These are phyloP conservation scores for Macropodus opercularis DNA, from an alignment of 2,797 vertebrate genomes.

Conservation along the genomic window DNA sequence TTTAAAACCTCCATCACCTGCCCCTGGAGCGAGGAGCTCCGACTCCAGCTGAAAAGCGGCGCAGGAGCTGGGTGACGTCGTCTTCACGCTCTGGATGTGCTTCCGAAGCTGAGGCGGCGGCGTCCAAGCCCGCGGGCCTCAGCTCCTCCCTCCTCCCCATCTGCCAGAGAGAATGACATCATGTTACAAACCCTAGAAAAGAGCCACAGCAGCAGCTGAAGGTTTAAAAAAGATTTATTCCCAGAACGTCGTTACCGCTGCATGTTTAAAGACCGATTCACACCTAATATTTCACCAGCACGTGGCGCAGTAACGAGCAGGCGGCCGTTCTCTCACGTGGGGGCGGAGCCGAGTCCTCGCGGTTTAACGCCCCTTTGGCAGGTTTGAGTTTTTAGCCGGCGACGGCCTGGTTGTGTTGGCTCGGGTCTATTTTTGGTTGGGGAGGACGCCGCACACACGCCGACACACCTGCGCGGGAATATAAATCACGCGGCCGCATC, in stretches of 20 bases:
- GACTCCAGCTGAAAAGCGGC: too few species aligned
- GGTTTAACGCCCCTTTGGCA: too few species aligned
- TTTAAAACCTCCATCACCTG: slow-evolving; percentile 16
- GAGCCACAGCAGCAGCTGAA: not conserved
- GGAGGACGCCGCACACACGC: slow-evolving; percentile 18
- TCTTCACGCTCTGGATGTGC: slow-evolving; percentile 17
- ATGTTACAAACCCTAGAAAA: slow-evolving; percentile 1
- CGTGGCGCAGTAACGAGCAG: too few species aligned
- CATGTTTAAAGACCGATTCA: too few species aligned
- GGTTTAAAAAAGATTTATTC: too few species aligned
- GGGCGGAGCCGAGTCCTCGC: too few species aligned
- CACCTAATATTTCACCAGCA: too few species aligned
- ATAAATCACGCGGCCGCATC: slow-evolving; percentile 48
- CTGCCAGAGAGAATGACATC: slow-evolving; percentile 34
- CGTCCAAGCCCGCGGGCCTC: not conserved
- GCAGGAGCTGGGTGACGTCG: slow-evolving; percentile 6
- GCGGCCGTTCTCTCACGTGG: too few species aligned
- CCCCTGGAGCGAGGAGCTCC: slow-evolving; percentile 23
- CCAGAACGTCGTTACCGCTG: too few species aligned
- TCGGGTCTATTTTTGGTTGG: too few species aligned
- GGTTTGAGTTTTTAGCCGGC: too few species aligned
- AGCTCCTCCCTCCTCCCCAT: slow-evolving; percentile 21
- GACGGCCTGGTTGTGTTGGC: too few species aligned
- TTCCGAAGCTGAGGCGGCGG: slow-evolving; percentile 8
- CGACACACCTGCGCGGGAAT: slow-evolving; percentile 3